These are phyloP conservation scores for cattle (Bos taurus) DNA, from an alignment of 2,113 vertebrate genomes.

Conservation along the genomic window DNA sequence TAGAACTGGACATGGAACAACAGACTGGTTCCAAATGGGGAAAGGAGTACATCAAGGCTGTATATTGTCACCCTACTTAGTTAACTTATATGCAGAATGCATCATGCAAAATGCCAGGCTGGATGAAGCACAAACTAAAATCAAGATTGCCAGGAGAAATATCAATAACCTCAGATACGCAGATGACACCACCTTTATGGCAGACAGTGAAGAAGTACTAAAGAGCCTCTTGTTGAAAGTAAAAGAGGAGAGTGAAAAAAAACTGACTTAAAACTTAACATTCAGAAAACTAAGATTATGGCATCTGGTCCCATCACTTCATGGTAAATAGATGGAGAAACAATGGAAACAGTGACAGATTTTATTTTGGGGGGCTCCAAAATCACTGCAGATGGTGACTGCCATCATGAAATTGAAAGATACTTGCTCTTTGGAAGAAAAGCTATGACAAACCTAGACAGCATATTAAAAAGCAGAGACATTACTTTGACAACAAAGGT, in stretches of 20 bases:
- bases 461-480: background rate
- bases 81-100: background rate
- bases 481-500: background rate
- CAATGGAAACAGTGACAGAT: background rate
- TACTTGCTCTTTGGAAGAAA: background rate
- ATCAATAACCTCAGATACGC: background rate
- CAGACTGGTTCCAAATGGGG: background rate
- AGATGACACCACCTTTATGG: background rate
- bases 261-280: background rate
- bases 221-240: background rate
- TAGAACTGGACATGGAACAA: background rate
- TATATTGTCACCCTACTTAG: background rate
- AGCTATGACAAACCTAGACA: background rate
- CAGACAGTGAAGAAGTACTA: background rate
- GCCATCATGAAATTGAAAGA: background rate
- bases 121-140: background rate
- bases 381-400: background rate
- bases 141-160: background rate
- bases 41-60: background rate
- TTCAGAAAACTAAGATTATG: background rate
- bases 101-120: background rate
- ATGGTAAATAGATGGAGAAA: background rate
- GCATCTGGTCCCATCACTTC: background rate
- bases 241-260: background rate
- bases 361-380: background rate